Evolutionary conservation across 2,113 vertebrate species (phyloP), one percentile per base, ranked within the genome.

Genomic region (Xenopus laevis): DNA sequence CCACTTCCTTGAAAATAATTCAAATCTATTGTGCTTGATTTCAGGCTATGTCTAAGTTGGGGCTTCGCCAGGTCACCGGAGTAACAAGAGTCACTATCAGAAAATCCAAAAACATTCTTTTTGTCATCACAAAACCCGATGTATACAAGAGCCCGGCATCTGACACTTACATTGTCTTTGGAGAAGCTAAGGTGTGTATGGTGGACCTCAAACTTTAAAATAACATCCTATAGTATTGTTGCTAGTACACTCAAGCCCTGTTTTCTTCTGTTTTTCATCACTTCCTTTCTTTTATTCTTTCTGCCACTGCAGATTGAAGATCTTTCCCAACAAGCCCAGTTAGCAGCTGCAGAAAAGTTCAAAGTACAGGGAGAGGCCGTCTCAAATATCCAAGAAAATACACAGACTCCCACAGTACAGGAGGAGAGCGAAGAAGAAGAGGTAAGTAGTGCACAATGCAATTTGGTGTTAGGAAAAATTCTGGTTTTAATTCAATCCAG

Each of bases 401-500:
- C 96, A 84, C 96, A 99, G 88, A 98, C 96, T 78, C 97, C 97
- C 74, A 97, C 97, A 6, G 97, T 99, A 91, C 96, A 98, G 87
- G 97, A 98, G 87, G 97, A 99, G 81, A 99, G 96, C 58, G 96
- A 99, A 92, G 97, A 99, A 71, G 97, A 98, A 52, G 97, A 98
- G 96, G 97, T 97, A 78, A 66, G 0, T 27, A 27, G 23, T 33
- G 21, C 16, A 20, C 30, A 18, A 0, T 0, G 10, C 47, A 50
- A 50, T 40, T 27, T 27, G 23, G 1, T 27, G 2, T 27, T 50
- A 5, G 47, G 23, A 27, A 27, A 27, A 50, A 4, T 12, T 50
- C 10, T 40, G 5, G 15, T 7, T 50, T 50, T 50, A 10, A 10
- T 50, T 50, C 12, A 13, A 50, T 1, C 33, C 33, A 40, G 33